These are phyloP conservation scores for Trichopoda pennipes DNA, from an alignment of 2,888 invertebrate species.

Conservation along the genomic window DNA sequence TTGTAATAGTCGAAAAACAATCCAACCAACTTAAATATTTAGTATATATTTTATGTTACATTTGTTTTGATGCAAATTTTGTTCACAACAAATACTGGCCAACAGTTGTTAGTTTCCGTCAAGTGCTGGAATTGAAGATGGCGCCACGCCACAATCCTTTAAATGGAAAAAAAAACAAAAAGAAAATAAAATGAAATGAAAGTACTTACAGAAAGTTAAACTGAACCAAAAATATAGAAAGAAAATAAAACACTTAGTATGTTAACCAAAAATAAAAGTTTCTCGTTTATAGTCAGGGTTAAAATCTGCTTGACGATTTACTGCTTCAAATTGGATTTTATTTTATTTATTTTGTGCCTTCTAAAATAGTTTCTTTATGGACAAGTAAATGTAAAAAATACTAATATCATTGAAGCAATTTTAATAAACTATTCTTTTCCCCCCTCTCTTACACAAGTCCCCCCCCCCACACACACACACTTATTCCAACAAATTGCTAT, in stretches of 20 bases:
- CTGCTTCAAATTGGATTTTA: slow-evolving; percentile 13
- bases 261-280: slow-evolving; percentile 52
- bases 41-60: neutral
- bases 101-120: slow-evolving; percentile 22
- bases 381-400: neutral
- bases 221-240: neutral
- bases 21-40: slow-evolving; percentile 9
- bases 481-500: neutral
- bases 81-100: slow-evolving; percentile 16
- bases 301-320: neutral
- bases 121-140: slow-evolving; percentile 46
- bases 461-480: neutral
- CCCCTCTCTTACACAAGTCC: neutral
- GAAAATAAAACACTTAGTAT: slow-evolving; percentile 32
- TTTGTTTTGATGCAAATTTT: slow-evolving; percentile 26
- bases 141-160: slow-evolving; percentile 63
- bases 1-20: neutral
- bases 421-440: slow-evolving; percentile 11
- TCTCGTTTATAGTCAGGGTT: slow-evolving; percentile 28
- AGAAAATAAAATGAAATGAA: slow-evolving; percentile 26
- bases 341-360: neutral
- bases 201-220: slow-evolving; percentile 8
- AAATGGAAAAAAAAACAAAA: slow-evolving; percentile 43
- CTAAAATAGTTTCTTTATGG: slow-evolving; percentile 9
- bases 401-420: slow-evolving; percentile 41